Conservation (phyloP, 1,140 invertebrate species). For the Zaprionus lachaisei region DNA sequence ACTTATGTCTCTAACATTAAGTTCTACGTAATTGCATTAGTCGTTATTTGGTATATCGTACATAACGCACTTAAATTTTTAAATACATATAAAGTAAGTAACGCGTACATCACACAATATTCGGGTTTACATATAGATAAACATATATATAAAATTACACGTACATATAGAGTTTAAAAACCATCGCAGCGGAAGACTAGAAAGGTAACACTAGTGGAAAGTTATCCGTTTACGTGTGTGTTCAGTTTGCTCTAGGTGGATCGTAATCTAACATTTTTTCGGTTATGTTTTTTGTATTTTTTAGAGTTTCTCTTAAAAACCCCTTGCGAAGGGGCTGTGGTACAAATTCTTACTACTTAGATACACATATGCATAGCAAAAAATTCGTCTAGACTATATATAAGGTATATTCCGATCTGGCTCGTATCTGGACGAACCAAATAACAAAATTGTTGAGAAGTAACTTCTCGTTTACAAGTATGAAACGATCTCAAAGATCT, state of each 20-base stretch:
- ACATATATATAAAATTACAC: slow-evolving; percentile 38
- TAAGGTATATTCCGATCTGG: slow-evolving; percentile 44
- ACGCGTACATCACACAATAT: slow-evolving; percentile 73
- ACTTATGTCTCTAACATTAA: slow-evolving; percentile 40
- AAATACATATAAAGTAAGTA: slow-evolving; percentile 58
- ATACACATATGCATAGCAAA: slow-evolving; percentile 30
- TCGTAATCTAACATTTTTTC: slow-evolving; percentile 19
- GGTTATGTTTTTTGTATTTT: slow-evolving; percentile 7
- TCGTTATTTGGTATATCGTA: slow-evolving; percentile 47
- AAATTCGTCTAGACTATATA: slow-evolving; percentile 46
- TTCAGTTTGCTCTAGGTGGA: slow-evolving; percentile 18
- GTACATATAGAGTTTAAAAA: slow-evolving; percentile 56
- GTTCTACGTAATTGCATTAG: slow-evolving; percentile 73
- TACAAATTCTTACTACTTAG: slow-evolving; percentile 64
- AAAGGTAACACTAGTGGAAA: slow-evolving; percentile 81
- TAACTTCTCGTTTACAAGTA: slow-evolving; percentile 46
- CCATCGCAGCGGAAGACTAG: slow-evolving; percentile 74
- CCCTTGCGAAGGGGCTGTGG: slow-evolving; percentile 8
- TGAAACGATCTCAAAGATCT: slow-evolving; percentile 33
- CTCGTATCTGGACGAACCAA: slow-evolving; percentile 25
- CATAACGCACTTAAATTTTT: slow-evolving; percentile 20
- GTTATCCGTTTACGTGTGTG: slow-evolving; percentile 65
- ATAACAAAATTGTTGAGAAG: slow-evolving; percentile 57
- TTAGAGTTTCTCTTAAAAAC: slow-evolving; percentile 11
- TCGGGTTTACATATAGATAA: slow-evolving; percentile 36